phyloP scores from a whole-genome alignment of 2,888 invertebrate genomes.

The Sycophila texana region DNA sequence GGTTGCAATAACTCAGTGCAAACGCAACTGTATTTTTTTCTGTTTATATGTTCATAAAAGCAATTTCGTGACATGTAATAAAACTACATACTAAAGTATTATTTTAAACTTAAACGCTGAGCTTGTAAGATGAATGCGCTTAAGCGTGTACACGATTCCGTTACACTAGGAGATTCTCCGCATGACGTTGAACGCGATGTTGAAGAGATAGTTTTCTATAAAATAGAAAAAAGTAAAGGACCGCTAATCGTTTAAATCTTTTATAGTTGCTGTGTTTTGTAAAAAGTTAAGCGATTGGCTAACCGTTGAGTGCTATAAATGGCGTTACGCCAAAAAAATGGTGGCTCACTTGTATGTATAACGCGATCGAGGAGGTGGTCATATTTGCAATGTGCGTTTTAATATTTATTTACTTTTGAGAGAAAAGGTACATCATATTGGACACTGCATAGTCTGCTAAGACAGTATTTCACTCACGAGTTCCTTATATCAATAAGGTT shows the following conservation, averaged over 20 bases:
- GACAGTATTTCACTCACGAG: conserved; percentile 62
- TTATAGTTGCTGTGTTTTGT: conserved; percentile 67
- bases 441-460: conserved; percentile 61
- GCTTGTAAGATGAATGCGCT: conserved; percentile 58
- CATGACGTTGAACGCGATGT: conserved; percentile 53
- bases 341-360: conserved; percentile 54
- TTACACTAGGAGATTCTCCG: conserved; percentile 53
- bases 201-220: conserved; percentile 56
- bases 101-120: conserved; percentile 58
- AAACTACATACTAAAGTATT: conserved; percentile 60
- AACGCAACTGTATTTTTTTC: conserved; percentile 52
- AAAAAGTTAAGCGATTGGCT: conserved; percentile 70
- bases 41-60: conserved; percentile 48
- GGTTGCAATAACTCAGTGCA: conserved; percentile 39
- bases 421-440: conserved; percentile 51
- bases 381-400: conserved; percentile 61
- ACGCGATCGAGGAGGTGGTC: conserved; percentile 48
- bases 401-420: conserved; percentile 59
- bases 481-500: conserved; percentile 51
- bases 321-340: conserved; percentile 47
- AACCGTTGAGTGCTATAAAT: conserved; percentile 54
- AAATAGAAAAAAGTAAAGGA: conserved; percentile 59
- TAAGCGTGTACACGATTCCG: conserved; percentile 56
- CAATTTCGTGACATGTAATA: conserved; percentile 58
- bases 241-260: conserved; percentile 68